Evolutionary conservation across 2,113 vertebrate species (phyloP).

Genomic region (Leiothrix lutea): DNA sequence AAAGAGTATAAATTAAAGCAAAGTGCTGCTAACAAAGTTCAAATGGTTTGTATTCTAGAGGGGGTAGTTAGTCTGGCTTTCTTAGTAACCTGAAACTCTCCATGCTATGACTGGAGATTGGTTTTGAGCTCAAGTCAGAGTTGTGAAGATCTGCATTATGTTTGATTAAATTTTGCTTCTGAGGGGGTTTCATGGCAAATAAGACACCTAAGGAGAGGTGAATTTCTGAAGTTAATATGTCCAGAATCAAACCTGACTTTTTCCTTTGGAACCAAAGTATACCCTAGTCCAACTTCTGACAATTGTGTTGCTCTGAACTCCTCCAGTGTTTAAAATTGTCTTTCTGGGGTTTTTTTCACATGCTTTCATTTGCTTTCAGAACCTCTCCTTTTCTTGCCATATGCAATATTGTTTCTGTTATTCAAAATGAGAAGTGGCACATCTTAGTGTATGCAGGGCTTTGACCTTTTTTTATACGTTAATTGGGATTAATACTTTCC

Average conservation of each 20-base stretch:
- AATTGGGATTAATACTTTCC: not conserved
- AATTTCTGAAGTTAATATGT: not conserved
- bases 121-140: not conserved
- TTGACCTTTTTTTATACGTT: not conserved
- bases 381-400: not conserved
- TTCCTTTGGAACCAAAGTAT: not conserved
- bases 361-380: not conserved
- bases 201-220: not conserved
- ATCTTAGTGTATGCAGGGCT: not conserved
- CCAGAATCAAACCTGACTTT: not conserved
- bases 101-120: not conserved
- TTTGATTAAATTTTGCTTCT: not conserved
- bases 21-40: not conserved
- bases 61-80: not conserved
- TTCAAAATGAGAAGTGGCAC: not conserved
- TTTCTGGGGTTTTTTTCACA: accelerated
- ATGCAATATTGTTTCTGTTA: not conserved
- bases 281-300: not conserved
- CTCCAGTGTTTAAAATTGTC: not conserved
- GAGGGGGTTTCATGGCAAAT: not conserved
- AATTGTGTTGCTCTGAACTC: not conserved
- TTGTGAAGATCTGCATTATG: not conserved
- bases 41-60: not conserved
- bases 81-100: not conserved
- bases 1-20: not conserved